phyloP scores from a whole-genome alignment of 2,113 vertebrate species.

The Excalfactoria chinensis region DNA sequence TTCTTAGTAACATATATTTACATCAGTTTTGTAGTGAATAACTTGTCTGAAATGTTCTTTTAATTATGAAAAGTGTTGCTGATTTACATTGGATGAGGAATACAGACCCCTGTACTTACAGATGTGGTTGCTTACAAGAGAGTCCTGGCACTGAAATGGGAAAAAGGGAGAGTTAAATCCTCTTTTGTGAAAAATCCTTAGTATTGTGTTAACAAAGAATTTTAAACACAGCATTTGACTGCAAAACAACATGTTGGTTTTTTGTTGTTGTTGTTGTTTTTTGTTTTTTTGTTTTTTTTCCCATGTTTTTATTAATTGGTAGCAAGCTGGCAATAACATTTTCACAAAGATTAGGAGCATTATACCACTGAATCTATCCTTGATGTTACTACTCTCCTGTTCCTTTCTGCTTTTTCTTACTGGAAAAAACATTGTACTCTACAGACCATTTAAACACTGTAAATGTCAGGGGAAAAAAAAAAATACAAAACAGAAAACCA shows the following conservation, averaged over 20 bases:
- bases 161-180: neutral
- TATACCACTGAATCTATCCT: neutral
- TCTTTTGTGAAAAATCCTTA: neutral
- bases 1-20: neutral
- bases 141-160: neutral
- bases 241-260: neutral
- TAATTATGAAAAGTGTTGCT: neutral
- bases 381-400: neutral
- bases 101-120: neutral
- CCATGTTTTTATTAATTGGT: neutral
- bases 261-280: no score
- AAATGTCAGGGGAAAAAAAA: neutral
- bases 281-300: no score
- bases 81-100: neutral
- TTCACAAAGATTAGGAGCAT: neutral
- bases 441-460: neutral
- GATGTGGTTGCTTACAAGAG: neutral
- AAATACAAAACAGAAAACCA: no score
- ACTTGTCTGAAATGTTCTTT: neutral
- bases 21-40: conserved; percentile 20
- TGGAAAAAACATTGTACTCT: neutral
- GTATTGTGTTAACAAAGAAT: neutral
- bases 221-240: neutral
- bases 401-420: neutral
- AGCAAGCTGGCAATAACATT: neutral